phyloP scores from a whole-genome alignment of 2,797 vertebrate species.

The Hemibagrus guttatus region DNA sequence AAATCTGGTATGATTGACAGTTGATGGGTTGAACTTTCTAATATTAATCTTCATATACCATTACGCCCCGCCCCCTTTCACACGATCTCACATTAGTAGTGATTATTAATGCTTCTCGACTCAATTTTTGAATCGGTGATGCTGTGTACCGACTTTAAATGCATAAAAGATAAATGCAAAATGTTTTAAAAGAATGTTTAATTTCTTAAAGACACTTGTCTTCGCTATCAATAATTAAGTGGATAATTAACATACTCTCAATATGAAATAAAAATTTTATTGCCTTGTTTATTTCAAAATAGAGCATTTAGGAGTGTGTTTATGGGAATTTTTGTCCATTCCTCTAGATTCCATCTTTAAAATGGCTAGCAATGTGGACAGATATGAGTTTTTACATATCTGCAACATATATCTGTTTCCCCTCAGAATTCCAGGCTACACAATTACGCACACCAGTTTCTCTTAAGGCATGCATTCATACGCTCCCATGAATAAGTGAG shows the following conservation, averaged over 20 bases:
- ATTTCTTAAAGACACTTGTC: too few relatives aligned
- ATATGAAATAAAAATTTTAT: not conserved
- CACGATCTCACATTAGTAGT: not conserved
- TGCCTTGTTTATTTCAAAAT: not conserved
- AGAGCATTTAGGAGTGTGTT: too few relatives aligned
- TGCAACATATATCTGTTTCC: not conserved
- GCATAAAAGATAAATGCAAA: not conserved
- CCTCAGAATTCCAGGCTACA: not conserved
- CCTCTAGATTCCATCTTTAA: too few relatives aligned
- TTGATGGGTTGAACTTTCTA: not conserved
- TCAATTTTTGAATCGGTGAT: not conserved
- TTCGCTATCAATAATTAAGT: not conserved
- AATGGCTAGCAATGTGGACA: too few relatives aligned
- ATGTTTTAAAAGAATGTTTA: too few relatives aligned
- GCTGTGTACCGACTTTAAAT: not conserved
- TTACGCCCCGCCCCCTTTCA: not conserved
- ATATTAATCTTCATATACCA: not conserved
- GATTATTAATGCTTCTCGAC: not conserved
- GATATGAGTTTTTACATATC: not conserved
- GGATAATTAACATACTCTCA: not conserved
- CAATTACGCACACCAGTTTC: not conserved
- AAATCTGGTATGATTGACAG: not conserved
- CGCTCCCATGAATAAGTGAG: not conserved
- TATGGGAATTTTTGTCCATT: too few relatives aligned
- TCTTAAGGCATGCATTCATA: not conserved